These are phyloP conservation scores for Oreochromis grahami DNA, from an alignment of 2,797 vertebrate genomes.

Conservation along the genomic window DNA sequence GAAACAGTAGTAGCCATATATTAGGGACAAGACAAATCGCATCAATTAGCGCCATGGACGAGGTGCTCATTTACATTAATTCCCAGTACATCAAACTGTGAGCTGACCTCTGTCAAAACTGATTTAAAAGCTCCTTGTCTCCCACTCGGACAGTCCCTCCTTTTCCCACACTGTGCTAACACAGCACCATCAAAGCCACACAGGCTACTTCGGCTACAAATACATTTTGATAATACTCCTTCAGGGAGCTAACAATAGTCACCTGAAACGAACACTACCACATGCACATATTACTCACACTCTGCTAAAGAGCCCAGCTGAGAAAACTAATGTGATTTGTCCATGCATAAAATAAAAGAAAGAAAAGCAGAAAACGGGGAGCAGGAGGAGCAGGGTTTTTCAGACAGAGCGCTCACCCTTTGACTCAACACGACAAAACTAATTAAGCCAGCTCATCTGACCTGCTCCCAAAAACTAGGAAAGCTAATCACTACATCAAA, in stretches of 20 bases:
- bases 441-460: slow-evolving; percentile 38
- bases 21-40: neutral
- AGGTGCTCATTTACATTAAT: slow-evolving; percentile 30
- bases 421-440: slow-evolving; percentile 34
- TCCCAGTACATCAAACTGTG: slow-evolving; percentile 19
- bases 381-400: slow-evolving; percentile 9
- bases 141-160: neutral
- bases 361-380: slow-evolving; percentile 8
- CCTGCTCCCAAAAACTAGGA: slow-evolving; percentile 6
- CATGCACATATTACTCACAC: slow-evolving; percentile 55
- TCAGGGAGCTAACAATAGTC: slow-evolving; percentile 21
- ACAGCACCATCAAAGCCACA: slow-evolving; percentile 17
- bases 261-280: slow-evolving; percentile 53
- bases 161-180: neutral
- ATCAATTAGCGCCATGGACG: slow-evolving; percentile 24
- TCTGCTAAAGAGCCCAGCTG: slow-evolving; percentile 42
- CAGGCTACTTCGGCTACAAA: slow-evolving; percentile 11
- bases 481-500: slow-evolving; percentile 14
- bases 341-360: slow-evolving; percentile 65
- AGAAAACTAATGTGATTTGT: slow-evolving; percentile 66
- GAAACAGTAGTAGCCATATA: neutral
- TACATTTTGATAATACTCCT: slow-evolving; percentile 35
- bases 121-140: slow-evolving; percentile 23
- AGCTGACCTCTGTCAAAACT: slow-evolving; percentile 8
- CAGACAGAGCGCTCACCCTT: slow-evolving; percentile 35